Evolutionary conservation across 2,113 vertebrate species (phyloP).

Genomic region (Chloropsis cyanopogon): DNA sequence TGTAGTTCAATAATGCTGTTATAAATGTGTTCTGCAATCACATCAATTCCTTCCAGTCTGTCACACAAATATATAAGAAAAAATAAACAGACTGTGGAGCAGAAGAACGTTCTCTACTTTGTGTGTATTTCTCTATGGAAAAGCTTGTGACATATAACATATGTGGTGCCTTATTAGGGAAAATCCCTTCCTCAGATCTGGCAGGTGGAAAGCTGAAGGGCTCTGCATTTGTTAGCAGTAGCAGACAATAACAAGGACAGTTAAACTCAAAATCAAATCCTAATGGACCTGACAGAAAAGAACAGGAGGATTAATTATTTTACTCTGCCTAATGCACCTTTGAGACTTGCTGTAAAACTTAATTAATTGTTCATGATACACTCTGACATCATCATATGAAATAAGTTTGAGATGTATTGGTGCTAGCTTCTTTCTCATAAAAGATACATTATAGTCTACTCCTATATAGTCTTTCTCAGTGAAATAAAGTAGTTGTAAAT

Average conservation of each 20-base stretch:
- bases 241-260: not conserved
- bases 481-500: not conserved
- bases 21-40: not conserved
- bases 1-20: not conserved
- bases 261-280: not conserved
- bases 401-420: not conserved
- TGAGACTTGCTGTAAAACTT: not conserved
- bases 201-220: not conserved
- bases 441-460: not conserved
- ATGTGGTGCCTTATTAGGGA: not conserved
- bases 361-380: not conserved
- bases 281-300: not conserved
- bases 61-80: not conserved
- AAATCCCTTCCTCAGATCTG: not conserved
- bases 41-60: not conserved
- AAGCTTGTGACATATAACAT: not conserved
- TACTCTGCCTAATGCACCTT: not conserved
- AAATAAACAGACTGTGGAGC: not conserved
- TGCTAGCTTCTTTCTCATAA: not conserved
- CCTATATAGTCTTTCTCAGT: not conserved
- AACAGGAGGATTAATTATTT: not conserved
- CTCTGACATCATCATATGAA: not conserved
- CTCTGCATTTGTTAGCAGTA: not conserved
- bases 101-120: not conserved
- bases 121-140: not conserved